These are phyloP conservation scores for Eristalis intricaria DNA, from an alignment of 2,888 invertebrate species.

Conservation along the genomic window DNA sequence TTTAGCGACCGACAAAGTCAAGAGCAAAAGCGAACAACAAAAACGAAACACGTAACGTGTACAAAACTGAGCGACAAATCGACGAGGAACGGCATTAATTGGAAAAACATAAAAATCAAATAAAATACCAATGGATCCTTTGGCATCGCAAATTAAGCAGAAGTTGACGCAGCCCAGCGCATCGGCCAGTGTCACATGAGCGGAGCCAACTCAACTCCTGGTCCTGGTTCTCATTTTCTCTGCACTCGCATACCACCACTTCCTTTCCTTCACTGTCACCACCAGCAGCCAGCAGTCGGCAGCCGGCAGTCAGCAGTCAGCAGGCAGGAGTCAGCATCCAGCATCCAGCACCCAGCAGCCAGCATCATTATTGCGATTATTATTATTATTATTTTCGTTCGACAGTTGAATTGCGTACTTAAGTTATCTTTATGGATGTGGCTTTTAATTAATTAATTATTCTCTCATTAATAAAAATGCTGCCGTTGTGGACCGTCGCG, in stretches of 20 bases:
- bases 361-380: constrained; percentile 57
- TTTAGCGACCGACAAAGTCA: background rate
- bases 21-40: constrained; percentile 3
- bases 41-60: background rate
- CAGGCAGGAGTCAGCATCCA: background rate
- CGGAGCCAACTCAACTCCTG: background rate
- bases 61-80: constrained; percentile 60
- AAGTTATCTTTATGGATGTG: constrained; percentile 72
- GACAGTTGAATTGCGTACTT: constrained; percentile 71
- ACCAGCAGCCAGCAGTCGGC: background rate
- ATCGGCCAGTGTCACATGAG: background rate
- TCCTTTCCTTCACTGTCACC: constrained; percentile 8
- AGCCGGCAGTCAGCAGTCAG: background rate
- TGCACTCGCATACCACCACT: background rate
- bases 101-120: constrained; percentile 71
- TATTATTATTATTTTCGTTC: constrained; percentile 69
- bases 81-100: constrained; percentile 61
- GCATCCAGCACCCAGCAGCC: background rate
- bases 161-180: constrained; percentile 6
- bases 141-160: constrained; percentile 52
- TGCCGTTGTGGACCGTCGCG: constrained; percentile 26
- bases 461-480: constrained; percentile 71
- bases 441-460: constrained; percentile 72
- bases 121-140: constrained; percentile 65
- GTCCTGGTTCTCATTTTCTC: background rate